These are phyloP conservation scores for Adelognathus sp. DNA, from an alignment of 2,888 invertebrate genomes.

Conservation along the genomic window DNA sequence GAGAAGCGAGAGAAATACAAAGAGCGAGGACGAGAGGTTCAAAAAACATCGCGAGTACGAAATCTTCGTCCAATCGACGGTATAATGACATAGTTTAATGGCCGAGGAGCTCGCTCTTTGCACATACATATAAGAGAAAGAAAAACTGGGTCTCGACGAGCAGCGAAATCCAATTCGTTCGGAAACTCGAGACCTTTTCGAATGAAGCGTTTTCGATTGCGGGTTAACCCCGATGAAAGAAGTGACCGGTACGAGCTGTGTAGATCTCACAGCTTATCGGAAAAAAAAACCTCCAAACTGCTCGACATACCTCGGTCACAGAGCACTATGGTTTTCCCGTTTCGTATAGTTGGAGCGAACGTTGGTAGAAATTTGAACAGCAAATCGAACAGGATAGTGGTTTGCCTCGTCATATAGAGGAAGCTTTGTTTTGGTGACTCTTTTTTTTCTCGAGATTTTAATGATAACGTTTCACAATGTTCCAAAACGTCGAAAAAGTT, in stretches of 20 bases:
- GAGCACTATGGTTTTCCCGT: neutral
- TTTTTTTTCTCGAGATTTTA: too few relatives aligned
- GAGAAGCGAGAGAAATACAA: neutral
- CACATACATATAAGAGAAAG: neutral
- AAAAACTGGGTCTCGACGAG: constrained; percentile 18
- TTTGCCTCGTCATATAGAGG: too few relatives aligned
- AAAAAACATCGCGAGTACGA: neutral
- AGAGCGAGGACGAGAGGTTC: neutral
- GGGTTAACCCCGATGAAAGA: neutral
- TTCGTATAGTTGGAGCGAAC: neutral
- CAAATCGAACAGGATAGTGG: neutral
- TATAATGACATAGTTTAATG: constrained; percentile 19
- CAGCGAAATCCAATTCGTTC: constrained; percentile 26
- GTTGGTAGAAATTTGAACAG: neutral
- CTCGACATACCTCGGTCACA: constrained; percentile 1
- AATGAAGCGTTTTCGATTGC: neutral
- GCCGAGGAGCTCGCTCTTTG: neutral
- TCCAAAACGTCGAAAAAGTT: too few relatives aligned
- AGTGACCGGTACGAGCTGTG: neutral
- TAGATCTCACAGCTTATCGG: neutral
- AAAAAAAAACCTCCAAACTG: neutral
- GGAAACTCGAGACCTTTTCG: neutral
- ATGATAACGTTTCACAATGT: too few relatives aligned
- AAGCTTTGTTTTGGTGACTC: too few relatives aligned
- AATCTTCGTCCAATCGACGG: neutral